phyloP scores from a whole-genome alignment of 1,140 invertebrate species.

The Papilio dardanus region DNA sequence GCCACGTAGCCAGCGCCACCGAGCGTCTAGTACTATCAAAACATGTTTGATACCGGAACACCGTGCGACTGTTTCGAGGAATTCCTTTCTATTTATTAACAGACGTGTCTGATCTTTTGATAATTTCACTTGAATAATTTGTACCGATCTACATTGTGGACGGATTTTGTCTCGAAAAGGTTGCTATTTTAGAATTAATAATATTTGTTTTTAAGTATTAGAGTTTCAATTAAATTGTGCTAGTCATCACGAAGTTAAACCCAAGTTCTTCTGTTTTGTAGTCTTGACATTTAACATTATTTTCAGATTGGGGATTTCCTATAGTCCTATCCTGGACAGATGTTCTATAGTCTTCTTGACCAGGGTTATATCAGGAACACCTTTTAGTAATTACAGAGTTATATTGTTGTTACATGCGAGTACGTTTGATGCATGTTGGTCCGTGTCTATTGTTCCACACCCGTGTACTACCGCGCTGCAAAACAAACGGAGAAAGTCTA shows the following conservation, averaged over 20 bases:
- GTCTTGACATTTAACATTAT: background rate
- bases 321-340: too few species aligned
- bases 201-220: background rate
- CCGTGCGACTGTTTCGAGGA: slow-evolving; percentile 26
- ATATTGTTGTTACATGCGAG: slow-evolving; percentile 45
- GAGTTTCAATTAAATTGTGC: background rate
- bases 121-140: slow-evolving; percentile 15
- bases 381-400: slow-evolving; percentile 3
- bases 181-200: background rate
- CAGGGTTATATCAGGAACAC: too few species aligned
- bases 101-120: slow-evolving; percentile 21
- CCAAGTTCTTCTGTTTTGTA: background rate
- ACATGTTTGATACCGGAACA: slow-evolving; percentile 29
- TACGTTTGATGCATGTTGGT: slow-evolving; percentile 46
- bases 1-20: slow-evolving; percentile 49
- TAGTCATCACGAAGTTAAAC: background rate
- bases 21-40: slow-evolving; percentile 52
- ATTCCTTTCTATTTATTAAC: slow-evolving; percentile 32
- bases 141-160: background rate
- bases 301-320: too few species aligned
- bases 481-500: slow-evolving; percentile 61
- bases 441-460: slow-evolving; percentile 53
- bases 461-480: slow-evolving; percentile 50
- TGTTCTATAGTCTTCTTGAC: too few species aligned
- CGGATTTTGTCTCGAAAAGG: too few species aligned